Conservation (phyloP, 2,113 vertebrate genomes). For the Rhineura floridana region DNA sequence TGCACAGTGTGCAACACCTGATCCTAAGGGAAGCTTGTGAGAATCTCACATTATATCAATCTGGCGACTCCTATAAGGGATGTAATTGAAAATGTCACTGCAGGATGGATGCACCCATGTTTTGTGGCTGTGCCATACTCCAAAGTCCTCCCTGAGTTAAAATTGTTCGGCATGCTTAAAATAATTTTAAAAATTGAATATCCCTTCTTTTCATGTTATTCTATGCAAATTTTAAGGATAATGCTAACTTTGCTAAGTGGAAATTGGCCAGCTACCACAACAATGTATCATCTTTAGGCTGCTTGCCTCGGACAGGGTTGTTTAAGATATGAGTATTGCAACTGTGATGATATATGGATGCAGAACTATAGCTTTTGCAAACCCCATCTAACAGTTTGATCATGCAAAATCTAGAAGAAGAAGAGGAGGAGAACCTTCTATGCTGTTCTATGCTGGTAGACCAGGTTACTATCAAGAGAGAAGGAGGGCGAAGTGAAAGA, state of each 20-base stretch:
- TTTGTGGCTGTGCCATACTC: constrained; percentile 62
- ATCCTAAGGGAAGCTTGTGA: constrained; percentile 56
- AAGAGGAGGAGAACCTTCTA: background rate
- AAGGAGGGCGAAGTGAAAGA: constrained; percentile 36
- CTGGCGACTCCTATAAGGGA: constrained; percentile 51
- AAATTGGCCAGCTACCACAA: constrained; percentile 63
- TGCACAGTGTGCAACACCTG: constrained; percentile 32
- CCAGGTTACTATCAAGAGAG: constrained; percentile 62
- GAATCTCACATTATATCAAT: constrained; percentile 63
- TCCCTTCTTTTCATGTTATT: constrained; percentile 64
- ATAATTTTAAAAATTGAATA: constrained; percentile 55
- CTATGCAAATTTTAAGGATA: constrained; percentile 65
- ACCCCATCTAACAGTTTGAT: background rate
- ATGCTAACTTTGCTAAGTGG: constrained; percentile 45
- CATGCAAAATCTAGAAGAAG: background rate
- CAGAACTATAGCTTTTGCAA: constrained; percentile 35
- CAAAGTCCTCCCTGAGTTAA: constrained; percentile 58
- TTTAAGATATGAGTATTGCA: constrained; percentile 70
- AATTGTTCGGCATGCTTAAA: constrained; percentile 46
- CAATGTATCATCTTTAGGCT: constrained; percentile 71
- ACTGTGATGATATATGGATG: constrained; percentile 60
- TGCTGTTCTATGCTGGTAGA: background rate
- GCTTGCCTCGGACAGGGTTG: constrained; percentile 63
- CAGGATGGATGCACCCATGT: constrained; percentile 65
- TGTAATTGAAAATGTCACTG: constrained; percentile 55